These are phyloP conservation scores for Diarsia rubi DNA, from an alignment of 2,888 invertebrate genomes.

Conservation along the genomic window DNA sequence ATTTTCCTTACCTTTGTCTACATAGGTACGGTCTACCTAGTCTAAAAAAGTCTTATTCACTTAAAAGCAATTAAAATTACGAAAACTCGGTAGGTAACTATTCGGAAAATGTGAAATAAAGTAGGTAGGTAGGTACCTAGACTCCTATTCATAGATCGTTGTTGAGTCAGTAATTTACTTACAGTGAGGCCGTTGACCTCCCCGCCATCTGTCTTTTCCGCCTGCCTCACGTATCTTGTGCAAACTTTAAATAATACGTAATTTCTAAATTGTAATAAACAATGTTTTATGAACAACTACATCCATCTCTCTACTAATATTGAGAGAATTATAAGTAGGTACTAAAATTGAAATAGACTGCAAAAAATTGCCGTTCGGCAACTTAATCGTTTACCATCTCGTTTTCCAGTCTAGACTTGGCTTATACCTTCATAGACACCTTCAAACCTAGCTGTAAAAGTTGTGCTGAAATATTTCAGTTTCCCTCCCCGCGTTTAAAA, in stretches of 20 bases:
- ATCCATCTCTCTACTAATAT: background rate
- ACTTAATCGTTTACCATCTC: constrained; percentile 15
- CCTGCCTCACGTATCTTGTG: constrained; percentile 56
- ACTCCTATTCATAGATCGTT: constrained; percentile 68
- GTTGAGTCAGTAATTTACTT: constrained; percentile 73
- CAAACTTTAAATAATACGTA: constrained; percentile 37
- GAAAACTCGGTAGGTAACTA: constrained; percentile 5
- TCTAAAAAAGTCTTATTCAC: background rate
- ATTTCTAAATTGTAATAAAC: constrained; percentile 7
- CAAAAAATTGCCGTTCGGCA: constrained; percentile 3
- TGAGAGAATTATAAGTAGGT: background rate
- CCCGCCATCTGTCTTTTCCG: constrained; percentile 68
- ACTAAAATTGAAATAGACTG: background rate
- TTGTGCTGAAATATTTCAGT: constrained; percentile 72
- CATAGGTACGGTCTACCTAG: background rate
- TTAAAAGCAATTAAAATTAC: constrained; percentile 1
- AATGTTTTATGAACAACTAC: background rate
- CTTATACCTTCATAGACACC: constrained; percentile 35
- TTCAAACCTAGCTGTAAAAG: constrained; percentile 62
- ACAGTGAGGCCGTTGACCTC: constrained; percentile 71
- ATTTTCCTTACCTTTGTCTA: background rate
- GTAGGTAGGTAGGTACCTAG: constrained; percentile 43
- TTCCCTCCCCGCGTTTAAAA: constrained; percentile 75
- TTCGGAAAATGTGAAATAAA: constrained; percentile 39
- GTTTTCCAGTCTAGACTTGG: constrained; percentile 52